Conservation (phyloP, 2,888 invertebrate species). For the Amphipyra tragopoginis region DNA sequence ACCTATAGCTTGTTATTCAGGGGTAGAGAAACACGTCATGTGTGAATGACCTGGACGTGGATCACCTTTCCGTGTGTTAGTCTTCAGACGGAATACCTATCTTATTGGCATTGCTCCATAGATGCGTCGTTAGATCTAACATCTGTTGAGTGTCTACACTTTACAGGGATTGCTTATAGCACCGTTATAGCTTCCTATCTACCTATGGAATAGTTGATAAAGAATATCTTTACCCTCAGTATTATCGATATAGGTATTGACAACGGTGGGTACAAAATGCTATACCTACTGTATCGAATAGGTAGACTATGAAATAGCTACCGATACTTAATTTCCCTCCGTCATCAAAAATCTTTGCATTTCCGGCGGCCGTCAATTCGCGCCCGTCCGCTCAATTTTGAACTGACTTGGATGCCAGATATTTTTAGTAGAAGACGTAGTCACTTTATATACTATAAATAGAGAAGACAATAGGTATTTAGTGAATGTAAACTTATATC, state of each 20-base stretch:
- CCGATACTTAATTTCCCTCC: too few relatives aligned
- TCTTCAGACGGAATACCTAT: slow-evolving; percentile 27
- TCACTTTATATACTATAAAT: slow-evolving; percentile 27
- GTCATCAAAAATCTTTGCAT: too few relatives aligned
- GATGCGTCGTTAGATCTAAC: not conserved
- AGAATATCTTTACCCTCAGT: too few relatives aligned
- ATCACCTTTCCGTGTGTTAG: slow-evolving; percentile 27
- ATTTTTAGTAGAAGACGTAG: slow-evolving; percentile 41
- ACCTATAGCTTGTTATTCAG: not conserved
- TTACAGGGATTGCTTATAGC: too few relatives aligned
- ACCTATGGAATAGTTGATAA: too few relatives aligned
- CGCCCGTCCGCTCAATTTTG: slow-evolving; percentile 20
- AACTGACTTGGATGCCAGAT: slow-evolving; percentile 26
- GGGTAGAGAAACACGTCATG: not conserved
- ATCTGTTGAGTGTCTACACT: too few relatives aligned
- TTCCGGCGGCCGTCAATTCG: slow-evolving; percentile 1
- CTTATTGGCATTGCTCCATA: slow-evolving; percentile 51
- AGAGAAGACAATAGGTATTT: slow-evolving; percentile 47
- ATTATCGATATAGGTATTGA: too few relatives aligned
- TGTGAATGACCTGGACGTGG: slow-evolving; percentile 36
- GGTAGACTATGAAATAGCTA: too few relatives aligned
- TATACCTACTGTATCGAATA: too few relatives aligned
- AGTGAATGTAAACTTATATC: slow-evolving; percentile 51
- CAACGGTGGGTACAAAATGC: too few relatives aligned
- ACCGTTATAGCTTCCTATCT: too few relatives aligned